Percentiles rank a stretch among this genome's conserved stretches.
phyloP scores from a whole-genome alignment of 2,113 vertebrate species.

The Cyphomyrus discorhynchus region DNA sequence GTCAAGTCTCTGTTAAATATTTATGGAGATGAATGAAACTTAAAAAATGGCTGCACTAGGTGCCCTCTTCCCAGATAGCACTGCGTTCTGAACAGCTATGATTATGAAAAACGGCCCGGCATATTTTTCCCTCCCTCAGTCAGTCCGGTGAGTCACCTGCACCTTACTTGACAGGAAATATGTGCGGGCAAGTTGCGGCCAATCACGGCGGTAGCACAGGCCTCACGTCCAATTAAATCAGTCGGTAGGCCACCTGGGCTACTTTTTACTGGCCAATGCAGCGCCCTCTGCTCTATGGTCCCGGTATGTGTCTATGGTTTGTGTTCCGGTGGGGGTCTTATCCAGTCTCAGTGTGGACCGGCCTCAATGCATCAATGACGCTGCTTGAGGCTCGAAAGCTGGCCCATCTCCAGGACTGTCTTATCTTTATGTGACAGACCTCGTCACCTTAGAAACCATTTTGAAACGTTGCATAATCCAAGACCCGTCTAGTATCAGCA shows the following conservation, averaged over 20 bases:
- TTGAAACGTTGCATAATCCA: not conserved
- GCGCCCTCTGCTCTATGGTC: not conserved
- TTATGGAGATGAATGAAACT: slow-evolving; percentile 70
- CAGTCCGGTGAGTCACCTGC: slow-evolving; percentile 61
- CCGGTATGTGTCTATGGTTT: not conserved
- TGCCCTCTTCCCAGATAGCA: slow-evolving; percentile 30
- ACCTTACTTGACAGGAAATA: slow-evolving; percentile 66
- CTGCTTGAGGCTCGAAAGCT: not conserved
- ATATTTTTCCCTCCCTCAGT: slow-evolving; percentile 64
- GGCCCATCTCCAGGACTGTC: not conserved
- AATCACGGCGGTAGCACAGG: slow-evolving; percentile 72
- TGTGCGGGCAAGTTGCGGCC: slow-evolving; percentile 69
- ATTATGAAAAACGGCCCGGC: slow-evolving; percentile 78
- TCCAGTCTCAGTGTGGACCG: not conserved
- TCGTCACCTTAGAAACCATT: not conserved
- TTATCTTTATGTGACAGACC: not conserved
- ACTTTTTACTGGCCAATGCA: not conserved
- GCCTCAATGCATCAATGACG: not conserved
- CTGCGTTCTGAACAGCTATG: slow-evolving; percentile 74
- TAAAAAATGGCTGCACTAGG: slow-evolving; percentile 60
- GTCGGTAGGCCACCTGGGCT: not conserved
- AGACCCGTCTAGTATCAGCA: not conserved
- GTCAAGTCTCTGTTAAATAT: slow-evolving; percentile 76
- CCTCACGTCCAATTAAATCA: slow-evolving; percentile 74
- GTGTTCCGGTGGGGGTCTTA: not conserved